Percentiles rank a stretch among this genome's conserved stretches.
phyloP scores from a whole-genome alignment of 2,888 invertebrate species.

The Harpagoxenus sublaevis region DNA sequence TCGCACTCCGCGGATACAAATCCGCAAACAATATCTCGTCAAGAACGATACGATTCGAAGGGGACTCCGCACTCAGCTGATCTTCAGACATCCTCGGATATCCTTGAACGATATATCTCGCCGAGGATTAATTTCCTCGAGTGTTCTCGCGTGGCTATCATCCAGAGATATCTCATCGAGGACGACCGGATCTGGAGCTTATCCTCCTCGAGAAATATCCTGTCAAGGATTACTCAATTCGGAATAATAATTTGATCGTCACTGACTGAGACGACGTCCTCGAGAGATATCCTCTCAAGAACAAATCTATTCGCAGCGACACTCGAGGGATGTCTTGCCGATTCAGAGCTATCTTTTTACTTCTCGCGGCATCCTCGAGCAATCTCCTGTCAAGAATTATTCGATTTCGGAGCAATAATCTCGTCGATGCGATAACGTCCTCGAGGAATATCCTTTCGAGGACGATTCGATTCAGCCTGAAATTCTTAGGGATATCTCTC shows the following conservation, averaged over 20 bases:
- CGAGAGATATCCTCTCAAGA: slow-evolving; percentile 14
- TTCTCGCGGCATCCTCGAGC: neutral
- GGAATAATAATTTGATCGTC: slow-evolving; percentile 1
- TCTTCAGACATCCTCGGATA: neutral
- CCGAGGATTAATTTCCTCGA: slow-evolving; percentile 23
- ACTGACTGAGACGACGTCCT: neutral
- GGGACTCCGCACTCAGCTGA: neutral
- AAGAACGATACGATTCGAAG: slow-evolving; percentile 6
- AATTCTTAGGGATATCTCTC: neutral
- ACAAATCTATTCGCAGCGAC: slow-evolving; percentile 18
- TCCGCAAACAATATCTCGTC: neutral
- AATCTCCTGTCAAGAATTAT: neutral
- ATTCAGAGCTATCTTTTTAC: neutral
- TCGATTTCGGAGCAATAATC: slow-evolving; percentile 20
- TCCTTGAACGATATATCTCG: neutral
- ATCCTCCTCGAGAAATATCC: neutral
- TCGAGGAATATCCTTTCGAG: slow-evolving; percentile 15
- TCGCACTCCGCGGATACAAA: neutral
- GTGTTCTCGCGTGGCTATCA: neutral
- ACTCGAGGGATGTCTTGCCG: neutral
- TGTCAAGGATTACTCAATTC: neutral
- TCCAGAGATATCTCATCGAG: neutral
- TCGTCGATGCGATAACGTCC: neutral
- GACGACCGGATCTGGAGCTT: neutral
- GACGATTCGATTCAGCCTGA: neutral